Evolutionary conservation across 2,888 invertebrate species (phyloP).

Genomic region (Bombylius discolor): DNA sequence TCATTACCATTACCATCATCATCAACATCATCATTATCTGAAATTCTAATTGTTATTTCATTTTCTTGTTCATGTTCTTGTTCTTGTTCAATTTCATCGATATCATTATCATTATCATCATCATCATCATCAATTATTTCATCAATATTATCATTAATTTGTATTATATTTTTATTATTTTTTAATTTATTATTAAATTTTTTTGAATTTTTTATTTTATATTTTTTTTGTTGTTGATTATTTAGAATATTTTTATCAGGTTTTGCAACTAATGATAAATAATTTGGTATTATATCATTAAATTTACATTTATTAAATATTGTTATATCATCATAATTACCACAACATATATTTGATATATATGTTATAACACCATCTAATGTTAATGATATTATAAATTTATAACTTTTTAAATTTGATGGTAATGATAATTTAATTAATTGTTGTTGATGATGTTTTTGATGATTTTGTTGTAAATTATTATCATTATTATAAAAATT

Average conservation of each 20-base stretch:
- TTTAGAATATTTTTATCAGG: constrained; percentile 17
- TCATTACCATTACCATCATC: too few relatives aligned
- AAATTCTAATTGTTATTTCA: background rate
- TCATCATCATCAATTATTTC: background rate
- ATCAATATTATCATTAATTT: background rate
- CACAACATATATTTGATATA: constrained; percentile 31
- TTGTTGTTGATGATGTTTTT: background rate
- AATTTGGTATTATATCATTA: constrained; percentile 28
- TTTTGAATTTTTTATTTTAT: constrained; percentile 1
- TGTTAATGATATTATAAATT: constrained; percentile 31
- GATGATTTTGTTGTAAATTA: background rate
- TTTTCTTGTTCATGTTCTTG: background rate
- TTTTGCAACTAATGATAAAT: constrained; percentile 31
- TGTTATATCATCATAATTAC: constrained; percentile 31
- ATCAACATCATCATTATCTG: background rate
- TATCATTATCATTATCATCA: background rate
- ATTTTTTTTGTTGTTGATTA: background rate
- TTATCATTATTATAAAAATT: background rate
- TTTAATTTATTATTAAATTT: background rate
- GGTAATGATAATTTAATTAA: background rate
- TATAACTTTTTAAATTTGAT: constrained; percentile 21
- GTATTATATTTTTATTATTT: background rate
- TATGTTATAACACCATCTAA: constrained; percentile 32
- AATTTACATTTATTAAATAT: constrained; percentile 31
- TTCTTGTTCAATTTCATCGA: background rate